phyloP scores from a whole-genome alignment of 2,797 vertebrate genomes.

The Urocyon cinereoargenteus region DNA sequence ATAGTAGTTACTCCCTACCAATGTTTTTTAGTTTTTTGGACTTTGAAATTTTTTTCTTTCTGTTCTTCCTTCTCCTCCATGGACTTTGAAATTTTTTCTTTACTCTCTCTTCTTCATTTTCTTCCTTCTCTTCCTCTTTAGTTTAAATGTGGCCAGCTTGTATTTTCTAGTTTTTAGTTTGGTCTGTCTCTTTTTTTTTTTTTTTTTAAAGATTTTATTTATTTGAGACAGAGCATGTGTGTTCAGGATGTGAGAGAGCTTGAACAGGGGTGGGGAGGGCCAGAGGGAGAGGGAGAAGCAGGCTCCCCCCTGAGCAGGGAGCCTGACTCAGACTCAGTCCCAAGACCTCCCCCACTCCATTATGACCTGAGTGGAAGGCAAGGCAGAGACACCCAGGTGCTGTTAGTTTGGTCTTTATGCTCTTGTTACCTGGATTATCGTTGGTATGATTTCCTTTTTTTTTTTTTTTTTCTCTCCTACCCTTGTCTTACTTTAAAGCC shows the following conservation, averaged over 20 bases:
- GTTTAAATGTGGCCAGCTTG: background rate
- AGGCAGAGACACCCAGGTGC: too few relatives aligned
- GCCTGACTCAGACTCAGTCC: too few relatives aligned
- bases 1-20: background rate
- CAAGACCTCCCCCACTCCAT: too few relatives aligned
- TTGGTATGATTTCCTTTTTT: background rate
- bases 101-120: background rate
- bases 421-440: background rate
- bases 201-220: background rate
- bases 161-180: conserved; percentile 10
- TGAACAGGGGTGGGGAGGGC: background rate
- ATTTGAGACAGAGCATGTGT: background rate
- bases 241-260: background rate
- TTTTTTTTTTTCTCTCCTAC: conserved; percentile 1
- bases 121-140: background rate
- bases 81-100: background rate
- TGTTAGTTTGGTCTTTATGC: background rate
- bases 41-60: background rate
- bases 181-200: background rate
- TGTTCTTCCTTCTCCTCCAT: background rate
- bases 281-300: background rate
- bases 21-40: background rate
- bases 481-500: conserved; percentile 6
- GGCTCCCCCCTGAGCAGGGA: too few relatives aligned
- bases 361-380: too few relatives aligned